These are phyloP conservation scores for Caenorhabditis macrosperma DNA, from an alignment of 2,888 invertebrate genomes.

Conservation along the genomic window DNA sequence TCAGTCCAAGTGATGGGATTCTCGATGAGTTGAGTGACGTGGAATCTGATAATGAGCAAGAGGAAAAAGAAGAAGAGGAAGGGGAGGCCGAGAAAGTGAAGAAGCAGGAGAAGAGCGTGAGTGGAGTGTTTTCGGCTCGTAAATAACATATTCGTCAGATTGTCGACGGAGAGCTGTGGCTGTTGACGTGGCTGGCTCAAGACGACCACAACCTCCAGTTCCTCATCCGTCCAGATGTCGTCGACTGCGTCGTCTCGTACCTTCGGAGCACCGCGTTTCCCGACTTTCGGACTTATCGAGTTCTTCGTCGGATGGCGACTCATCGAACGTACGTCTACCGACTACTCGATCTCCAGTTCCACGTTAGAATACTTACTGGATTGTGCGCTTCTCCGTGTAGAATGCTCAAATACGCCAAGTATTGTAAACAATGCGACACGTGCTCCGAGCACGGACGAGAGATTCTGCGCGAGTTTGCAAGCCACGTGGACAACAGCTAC, in stretches of 20 bases:
- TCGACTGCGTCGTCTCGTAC: conserved; percentile 63
- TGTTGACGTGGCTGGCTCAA: conserved; percentile 66
- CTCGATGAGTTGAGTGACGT: conserved; percentile 52
- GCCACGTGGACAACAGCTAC: conserved; percentile 74
- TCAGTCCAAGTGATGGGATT: conserved; percentile 47
- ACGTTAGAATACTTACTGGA: conserved; percentile 66
- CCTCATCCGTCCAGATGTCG: conserved; percentile 66
- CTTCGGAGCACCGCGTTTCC: conserved; percentile 47
- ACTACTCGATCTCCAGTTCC: conserved; percentile 73
- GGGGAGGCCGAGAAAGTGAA: conserved; percentile 28
- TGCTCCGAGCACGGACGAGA: conserved; percentile 71
- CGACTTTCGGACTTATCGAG: conserved; percentile 59
- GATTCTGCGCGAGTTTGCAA: conserved; percentile 66
- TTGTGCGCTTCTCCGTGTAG: conserved; percentile 70
- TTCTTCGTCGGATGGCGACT: conserved; percentile 61
- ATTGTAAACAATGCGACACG: conserved; percentile 71
- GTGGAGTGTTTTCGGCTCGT: neutral
- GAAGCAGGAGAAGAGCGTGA: conserved; percentile 33
- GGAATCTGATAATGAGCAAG: conserved; percentile 43
- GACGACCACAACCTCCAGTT: conserved; percentile 67
- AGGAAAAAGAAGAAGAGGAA: conserved; percentile 20
- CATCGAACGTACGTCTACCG: conserved; percentile 57
- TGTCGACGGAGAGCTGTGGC: conserved; percentile 66
- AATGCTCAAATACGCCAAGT: conserved; percentile 65
- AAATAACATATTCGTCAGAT: conserved; percentile 48